These are phyloP conservation scores for Philopedon plagiatum DNA, from an alignment of 2,888 invertebrate genomes.

Conservation along the genomic window DNA sequence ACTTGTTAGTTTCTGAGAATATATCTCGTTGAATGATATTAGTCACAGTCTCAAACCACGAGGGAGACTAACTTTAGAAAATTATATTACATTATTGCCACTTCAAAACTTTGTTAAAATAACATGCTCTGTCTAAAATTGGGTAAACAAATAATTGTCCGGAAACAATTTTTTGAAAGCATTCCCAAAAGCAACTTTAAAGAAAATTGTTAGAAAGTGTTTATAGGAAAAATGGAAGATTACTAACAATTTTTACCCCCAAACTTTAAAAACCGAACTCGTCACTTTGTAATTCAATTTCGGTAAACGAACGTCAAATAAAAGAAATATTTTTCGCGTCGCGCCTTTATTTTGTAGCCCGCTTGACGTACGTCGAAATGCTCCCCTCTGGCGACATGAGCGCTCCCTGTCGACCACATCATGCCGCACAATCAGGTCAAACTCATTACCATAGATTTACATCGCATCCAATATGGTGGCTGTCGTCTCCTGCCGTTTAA, in stretches of 20 bases:
- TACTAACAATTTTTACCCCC: too few species aligned
- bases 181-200: too few species aligned
- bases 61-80: too few species aligned
- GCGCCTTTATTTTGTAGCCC: neutral
- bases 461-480: conserved; percentile 64
- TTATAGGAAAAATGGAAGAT: too few species aligned
- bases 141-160: too few species aligned
- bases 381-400: conserved; percentile 45
- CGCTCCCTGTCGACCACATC: conserved; percentile 53
- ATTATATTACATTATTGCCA: too few species aligned
- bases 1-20: conserved; percentile 11
- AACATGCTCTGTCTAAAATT: too few species aligned
- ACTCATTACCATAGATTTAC: conserved; percentile 66
- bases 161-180: too few species aligned
- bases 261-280: neutral
- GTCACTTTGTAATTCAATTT: conserved; percentile 8
- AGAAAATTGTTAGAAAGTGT: too few species aligned
- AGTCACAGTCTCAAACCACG: too few species aligned
- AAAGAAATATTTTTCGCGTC: conserved; percentile 4
- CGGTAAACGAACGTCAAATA: conserved; percentile 7
- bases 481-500: conserved; percentile 60
- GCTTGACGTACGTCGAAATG: conserved; percentile 15
- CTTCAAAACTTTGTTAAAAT: too few species aligned
- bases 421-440: conserved; percentile 59
- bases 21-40: neutral